phyloP scores from a whole-genome alignment of 2,797 vertebrate species.

The Mallotus villosus region DNA sequence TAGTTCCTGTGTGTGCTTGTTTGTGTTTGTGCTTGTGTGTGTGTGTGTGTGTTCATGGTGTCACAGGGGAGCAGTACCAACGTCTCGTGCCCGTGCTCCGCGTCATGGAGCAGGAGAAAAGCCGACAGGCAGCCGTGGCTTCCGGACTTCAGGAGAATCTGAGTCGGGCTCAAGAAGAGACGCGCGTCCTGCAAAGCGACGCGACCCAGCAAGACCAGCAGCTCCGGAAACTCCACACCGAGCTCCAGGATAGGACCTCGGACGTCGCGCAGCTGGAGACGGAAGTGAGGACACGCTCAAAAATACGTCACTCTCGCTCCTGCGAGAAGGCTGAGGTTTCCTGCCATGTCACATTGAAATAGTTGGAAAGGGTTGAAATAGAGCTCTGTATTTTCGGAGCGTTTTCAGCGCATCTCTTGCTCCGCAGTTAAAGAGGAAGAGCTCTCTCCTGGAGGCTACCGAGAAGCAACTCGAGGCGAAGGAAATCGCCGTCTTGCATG shows the following conservation, averaged over 20 bases:
- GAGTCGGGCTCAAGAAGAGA: conserved; percentile 70
- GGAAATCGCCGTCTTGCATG: conserved; percentile 60
- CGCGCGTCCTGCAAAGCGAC: conserved; percentile 71
- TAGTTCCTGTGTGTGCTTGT: background rate
- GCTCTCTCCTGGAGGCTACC: conserved; percentile 66
- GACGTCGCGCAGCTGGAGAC: conserved; percentile 67
- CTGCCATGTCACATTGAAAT: background rate
- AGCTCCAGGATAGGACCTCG: conserved; percentile 76
- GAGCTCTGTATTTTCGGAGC: conserved; percentile 40
- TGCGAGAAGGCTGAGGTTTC: background rate
- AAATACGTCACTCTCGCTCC: background rate
- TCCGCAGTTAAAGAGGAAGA: conserved; percentile 79
- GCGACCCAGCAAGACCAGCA: conserved; percentile 80
- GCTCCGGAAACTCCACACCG: conserved; percentile 80
- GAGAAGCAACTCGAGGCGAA: conserved; percentile 81
- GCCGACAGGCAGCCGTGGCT: conserved; percentile 63
- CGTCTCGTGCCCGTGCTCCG: conserved; percentile 68
- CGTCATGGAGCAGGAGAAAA: conserved; percentile 74
- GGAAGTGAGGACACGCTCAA: conserved; percentile 66
- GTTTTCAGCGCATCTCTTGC: background rate
- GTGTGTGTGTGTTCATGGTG: background rate
- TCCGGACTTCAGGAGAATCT: conserved; percentile 72
- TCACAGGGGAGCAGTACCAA: conserved; percentile 52
- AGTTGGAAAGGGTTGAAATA: background rate
- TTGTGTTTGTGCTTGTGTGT: background rate